Evolutionary conservation across 2,888 invertebrate genomes (phyloP).

Genomic region (Mellilla xanthometata): DNA sequence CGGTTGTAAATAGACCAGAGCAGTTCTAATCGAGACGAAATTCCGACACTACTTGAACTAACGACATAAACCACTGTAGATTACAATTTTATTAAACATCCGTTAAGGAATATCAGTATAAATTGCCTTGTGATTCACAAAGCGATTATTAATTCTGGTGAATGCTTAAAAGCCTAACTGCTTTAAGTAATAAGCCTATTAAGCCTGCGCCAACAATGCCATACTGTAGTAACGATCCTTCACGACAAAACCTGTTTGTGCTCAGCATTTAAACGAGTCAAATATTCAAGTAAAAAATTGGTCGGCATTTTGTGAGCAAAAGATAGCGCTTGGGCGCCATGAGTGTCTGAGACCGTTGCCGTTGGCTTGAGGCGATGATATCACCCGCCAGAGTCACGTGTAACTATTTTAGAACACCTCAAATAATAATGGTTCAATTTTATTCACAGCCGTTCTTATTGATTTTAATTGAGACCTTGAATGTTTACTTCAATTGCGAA

Average conservation of each 20-base stretch:
- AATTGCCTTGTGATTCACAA: slow-evolving; percentile 12
- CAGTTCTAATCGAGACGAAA: slow-evolving; percentile 26
- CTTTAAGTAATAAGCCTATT: slow-evolving; percentile 1
- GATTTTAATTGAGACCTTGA: slow-evolving; percentile 24
- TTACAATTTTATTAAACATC: slow-evolving; percentile 9
- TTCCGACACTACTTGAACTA: neutral
- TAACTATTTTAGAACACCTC: slow-evolving; percentile 37
- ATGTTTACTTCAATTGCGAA: slow-evolving; percentile 1
- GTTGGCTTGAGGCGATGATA: slow-evolving; percentile 45
- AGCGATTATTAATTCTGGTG: slow-evolving; percentile 8
- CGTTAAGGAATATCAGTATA: neutral
- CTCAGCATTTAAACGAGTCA: slow-evolving; percentile 9
- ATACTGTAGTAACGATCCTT: neutral
- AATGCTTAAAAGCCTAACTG: neutral
- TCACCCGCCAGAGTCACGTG: slow-evolving; percentile 38
- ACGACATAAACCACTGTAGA: slow-evolving; percentile 1
- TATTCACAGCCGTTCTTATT: slow-evolving; percentile 30
- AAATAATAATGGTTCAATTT: slow-evolving; percentile 30
- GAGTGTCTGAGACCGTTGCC: slow-evolving; percentile 32
- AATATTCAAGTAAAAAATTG: slow-evolving; percentile 8
- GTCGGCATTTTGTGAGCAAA: slow-evolving; percentile 9
- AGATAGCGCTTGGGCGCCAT: slow-evolving; percentile 44
- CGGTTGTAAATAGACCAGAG: slow-evolving; percentile 29
- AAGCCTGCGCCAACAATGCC: slow-evolving; percentile 3
- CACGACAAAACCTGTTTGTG: slow-evolving; percentile 12